Evolutionary conservation across 2,797 vertebrate species (phyloP).

Genomic region (Hipposideros larvatus): DNA sequence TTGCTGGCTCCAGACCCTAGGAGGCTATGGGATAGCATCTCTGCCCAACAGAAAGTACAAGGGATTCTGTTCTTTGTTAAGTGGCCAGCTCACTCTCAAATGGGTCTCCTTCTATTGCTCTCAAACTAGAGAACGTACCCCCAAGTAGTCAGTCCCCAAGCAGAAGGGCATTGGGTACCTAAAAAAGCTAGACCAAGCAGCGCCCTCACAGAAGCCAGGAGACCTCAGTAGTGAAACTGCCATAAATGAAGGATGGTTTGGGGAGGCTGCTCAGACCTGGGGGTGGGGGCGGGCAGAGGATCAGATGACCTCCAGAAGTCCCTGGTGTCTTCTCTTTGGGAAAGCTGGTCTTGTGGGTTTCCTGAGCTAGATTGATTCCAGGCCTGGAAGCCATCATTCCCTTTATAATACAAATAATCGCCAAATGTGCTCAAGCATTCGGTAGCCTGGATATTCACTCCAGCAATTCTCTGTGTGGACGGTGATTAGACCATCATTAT

Average conservation of each 20-base stretch:
- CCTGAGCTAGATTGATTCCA: constrained; percentile 78
- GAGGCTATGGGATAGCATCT: neutral
- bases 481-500: constrained; percentile 86
- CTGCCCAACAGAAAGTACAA: neutral
- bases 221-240: neutral
- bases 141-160: neutral
- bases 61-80: neutral
- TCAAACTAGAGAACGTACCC: neutral
- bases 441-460: constrained; percentile 82
- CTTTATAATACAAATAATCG: constrained; percentile 82
- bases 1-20: neutral
- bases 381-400: constrained; percentile 79
- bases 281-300: neutral
- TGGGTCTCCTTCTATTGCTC: neutral
- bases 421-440: constrained; percentile 74
- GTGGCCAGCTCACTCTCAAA: neutral
- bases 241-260: neutral
- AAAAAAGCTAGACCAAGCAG: neutral
- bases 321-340: constrained; percentile 40
- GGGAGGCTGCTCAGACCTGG: constrained; percentile 30
- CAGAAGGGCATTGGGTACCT: neutral
- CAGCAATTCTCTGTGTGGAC: constrained; percentile 84
- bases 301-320: constrained; percentile 75
- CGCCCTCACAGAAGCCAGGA: neutral
- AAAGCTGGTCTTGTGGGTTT: constrained; percentile 70